Evolutionary conservation across 2,797 vertebrate genomes (phyloP).

Genomic region (Acipenser ruthenus): DNA sequence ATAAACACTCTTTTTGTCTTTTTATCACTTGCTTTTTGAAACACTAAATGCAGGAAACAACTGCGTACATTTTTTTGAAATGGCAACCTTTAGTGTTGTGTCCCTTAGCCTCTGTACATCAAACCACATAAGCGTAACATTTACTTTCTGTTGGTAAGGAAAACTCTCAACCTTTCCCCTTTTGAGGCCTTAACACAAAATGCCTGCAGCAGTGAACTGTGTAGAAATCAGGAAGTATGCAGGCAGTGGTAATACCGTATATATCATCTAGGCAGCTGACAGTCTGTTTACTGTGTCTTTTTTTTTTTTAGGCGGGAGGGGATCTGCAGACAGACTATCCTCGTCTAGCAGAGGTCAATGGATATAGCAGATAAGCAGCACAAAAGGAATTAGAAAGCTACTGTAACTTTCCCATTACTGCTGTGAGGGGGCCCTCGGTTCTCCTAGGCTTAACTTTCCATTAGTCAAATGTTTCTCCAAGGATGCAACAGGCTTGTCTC

Average conservation of each 20-base stretch:
- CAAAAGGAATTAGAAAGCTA: slow-evolving; percentile 28
- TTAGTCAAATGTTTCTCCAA: too few relatives aligned
- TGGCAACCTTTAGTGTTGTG: slow-evolving; percentile 7
- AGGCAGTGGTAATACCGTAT: slow-evolving; percentile 21
- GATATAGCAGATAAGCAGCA: slow-evolving; percentile 51
- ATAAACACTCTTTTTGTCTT: slow-evolving; percentile 1
- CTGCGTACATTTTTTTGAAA: not conserved
- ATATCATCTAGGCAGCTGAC: slow-evolving; percentile 33
- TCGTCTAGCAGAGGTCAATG: slow-evolving; percentile 55
- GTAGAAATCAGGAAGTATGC: slow-evolving; percentile 28
- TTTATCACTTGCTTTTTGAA: not conserved
- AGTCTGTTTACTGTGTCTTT: slow-evolving; percentile 37
- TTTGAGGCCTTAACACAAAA: slow-evolving; percentile 10
- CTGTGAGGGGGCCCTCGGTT: not conserved
- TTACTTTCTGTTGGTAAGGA: slow-evolving; percentile 24
- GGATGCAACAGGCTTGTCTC: too few relatives aligned
- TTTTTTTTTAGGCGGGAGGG: slow-evolving; percentile 25
- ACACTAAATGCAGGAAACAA: not conserved
- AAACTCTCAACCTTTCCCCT: slow-evolving; percentile 4
- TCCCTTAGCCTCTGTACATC: slow-evolving; percentile 25
- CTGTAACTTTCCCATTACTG: slow-evolving; percentile 8
- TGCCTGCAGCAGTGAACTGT: slow-evolving; percentile 24
- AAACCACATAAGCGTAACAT: slow-evolving; percentile 24
- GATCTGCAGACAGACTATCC: slow-evolving; percentile 60
- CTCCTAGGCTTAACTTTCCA: slow-evolving; percentile 1